phyloP scores from a whole-genome alignment of 2,113 vertebrate genomes.

The Mionectes macconnelli region DNA sequence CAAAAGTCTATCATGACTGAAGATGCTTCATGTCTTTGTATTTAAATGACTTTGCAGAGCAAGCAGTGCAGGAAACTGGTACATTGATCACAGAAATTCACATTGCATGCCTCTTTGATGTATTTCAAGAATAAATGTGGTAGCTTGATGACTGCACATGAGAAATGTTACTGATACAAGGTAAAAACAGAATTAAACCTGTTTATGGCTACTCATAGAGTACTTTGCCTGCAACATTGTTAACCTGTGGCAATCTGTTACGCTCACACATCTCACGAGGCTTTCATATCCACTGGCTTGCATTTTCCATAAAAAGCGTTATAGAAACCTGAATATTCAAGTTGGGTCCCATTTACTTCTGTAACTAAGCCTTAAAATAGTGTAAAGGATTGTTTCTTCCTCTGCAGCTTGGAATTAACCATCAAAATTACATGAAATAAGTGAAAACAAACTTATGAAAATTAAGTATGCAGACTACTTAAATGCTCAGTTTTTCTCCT shows the following conservation, averaged over 20 bases:
- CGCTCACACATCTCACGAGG: not conserved
- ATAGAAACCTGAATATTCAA: not conserved
- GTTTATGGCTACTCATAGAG: not conserved
- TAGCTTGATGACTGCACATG: not conserved
- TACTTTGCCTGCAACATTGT: not conserved
- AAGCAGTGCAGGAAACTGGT: not conserved
- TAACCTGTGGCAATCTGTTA: not conserved
- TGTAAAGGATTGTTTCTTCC: not conserved
- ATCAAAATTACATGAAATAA: not conserved
- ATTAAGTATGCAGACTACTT: not conserved
- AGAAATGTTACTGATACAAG: not conserved
- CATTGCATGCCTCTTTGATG: not conserved
- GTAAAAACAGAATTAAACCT: not conserved
- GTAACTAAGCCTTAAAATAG: not conserved
- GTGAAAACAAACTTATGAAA: not conserved
- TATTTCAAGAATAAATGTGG: not conserved
- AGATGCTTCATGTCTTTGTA: not conserved
- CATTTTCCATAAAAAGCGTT: not conserved
- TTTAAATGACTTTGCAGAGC: not conserved
- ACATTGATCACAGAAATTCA: not conserved
- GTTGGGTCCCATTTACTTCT: not conserved
- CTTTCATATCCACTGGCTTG: not conserved
- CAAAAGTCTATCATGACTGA: not conserved
- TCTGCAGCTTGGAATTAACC: not conserved
- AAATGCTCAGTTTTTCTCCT: not conserved